Conservation (phyloP, 2,113 vertebrate species). For the Forbesichthys papilliferus region DNA sequence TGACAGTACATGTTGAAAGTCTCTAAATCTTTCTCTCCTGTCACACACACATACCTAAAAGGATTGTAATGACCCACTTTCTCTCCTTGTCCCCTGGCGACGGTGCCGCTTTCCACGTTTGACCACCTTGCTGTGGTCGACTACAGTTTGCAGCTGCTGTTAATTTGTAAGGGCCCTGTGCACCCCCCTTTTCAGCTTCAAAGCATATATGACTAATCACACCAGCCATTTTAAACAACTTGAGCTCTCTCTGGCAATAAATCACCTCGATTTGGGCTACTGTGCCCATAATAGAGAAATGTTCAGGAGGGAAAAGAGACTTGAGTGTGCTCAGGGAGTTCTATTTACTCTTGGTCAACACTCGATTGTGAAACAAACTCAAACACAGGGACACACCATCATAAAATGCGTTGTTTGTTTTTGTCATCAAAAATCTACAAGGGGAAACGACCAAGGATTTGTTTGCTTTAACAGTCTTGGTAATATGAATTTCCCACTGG, state of each 20-base stretch:
- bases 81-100: slow-evolving; percentile 58
- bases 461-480: slow-evolving; percentile 35
- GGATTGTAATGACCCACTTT: slow-evolving; percentile 77
- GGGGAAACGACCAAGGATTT: slow-evolving; percentile 52
- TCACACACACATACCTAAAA: slow-evolving; percentile 60
- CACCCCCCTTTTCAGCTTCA: slow-evolving; percentile 56
- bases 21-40: slow-evolving; percentile 32
- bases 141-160: slow-evolving; percentile 73
- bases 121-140: slow-evolving; percentile 74
- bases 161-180: slow-evolving; percentile 70
- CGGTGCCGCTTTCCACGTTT: slow-evolving; percentile 66
- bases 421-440: slow-evolving; percentile 56
- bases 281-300: slow-evolving; percentile 74
- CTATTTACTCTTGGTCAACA: slow-evolving; percentile 67
- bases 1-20: slow-evolving; percentile 46
- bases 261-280: slow-evolving; percentile 77
- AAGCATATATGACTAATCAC: slow-evolving; percentile 82
- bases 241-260: slow-evolving; percentile 76
- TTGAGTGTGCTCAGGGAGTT: slow-evolving; percentile 62
- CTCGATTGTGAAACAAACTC: slow-evolving; percentile 59
- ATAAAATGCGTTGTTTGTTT: slow-evolving; percentile 61
- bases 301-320: slow-evolving; percentile 49
- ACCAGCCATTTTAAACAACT: slow-evolving; percentile 80
- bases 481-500: slow-evolving; percentile 35
- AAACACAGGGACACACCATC: slow-evolving; percentile 51